These are phyloP conservation scores for Lymantria monacha DNA, from an alignment of 2,888 invertebrate genomes.

Conservation along the genomic window DNA sequence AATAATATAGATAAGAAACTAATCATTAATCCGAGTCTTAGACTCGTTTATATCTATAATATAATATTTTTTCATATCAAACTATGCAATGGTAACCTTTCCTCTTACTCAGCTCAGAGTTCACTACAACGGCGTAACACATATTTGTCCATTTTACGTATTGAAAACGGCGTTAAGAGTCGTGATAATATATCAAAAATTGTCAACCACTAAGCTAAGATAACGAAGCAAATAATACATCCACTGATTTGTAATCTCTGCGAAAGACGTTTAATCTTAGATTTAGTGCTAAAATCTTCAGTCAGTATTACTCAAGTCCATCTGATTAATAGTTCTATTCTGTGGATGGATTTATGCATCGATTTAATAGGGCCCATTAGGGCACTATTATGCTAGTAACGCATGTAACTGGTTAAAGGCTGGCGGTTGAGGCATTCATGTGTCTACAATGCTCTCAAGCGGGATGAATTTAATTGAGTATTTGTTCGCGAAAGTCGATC, in stretches of 20 bases:
- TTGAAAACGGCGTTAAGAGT: too few relatives aligned
- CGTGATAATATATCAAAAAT: too few relatives aligned
- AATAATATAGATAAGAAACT: too few relatives aligned
- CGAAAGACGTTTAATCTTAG: slow-evolving; percentile 11
- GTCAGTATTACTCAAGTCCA: slow-evolving; percentile 10
- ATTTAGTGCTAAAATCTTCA: slow-evolving; percentile 13
- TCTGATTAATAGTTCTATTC: slow-evolving; percentile 65
- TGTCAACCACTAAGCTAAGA: too few relatives aligned
- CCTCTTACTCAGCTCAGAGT: too few relatives aligned
- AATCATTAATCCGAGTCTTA: too few relatives aligned
- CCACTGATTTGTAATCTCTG: not conserved
- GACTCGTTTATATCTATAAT: too few relatives aligned
- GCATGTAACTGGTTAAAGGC: slow-evolving; percentile 31
- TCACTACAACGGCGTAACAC: too few relatives aligned
- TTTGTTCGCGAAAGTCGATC: slow-evolving; percentile 18
- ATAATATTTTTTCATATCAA: too few relatives aligned
- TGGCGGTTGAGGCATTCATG: slow-evolving; percentile 43
- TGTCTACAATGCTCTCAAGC: slow-evolving; percentile 19
- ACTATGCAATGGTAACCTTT: too few relatives aligned
- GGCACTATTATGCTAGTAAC: slow-evolving; percentile 50
- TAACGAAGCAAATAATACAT: too few relatives aligned
- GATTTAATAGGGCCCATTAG: slow-evolving; percentile 56
- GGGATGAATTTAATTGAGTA: slow-evolving; percentile 18
- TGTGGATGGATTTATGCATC: slow-evolving; percentile 62
- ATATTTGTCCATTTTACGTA: too few relatives aligned